These are phyloP conservation scores for Pyrochroa serraticornis DNA, from an alignment of 2,888 invertebrate genomes.

Conservation along the genomic window DNA sequence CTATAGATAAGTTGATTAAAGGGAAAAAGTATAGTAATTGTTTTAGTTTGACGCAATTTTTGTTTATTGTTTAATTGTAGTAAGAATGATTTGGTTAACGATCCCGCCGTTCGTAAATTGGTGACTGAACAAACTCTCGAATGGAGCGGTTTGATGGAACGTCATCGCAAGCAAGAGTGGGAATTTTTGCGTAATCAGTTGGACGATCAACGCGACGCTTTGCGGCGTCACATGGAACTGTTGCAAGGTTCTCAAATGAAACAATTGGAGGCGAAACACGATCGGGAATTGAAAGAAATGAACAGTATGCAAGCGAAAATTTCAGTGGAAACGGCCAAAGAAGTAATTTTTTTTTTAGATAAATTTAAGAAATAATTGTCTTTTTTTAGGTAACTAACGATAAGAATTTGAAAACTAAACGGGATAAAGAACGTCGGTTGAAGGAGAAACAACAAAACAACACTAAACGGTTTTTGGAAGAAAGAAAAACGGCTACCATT, in stretches of 20 bases:
- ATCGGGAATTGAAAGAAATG: constrained; percentile 95
- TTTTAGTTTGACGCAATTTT: constrained; percentile 8
- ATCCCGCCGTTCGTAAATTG: constrained; percentile 78
- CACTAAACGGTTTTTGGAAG: constrained; percentile 96
- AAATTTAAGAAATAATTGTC: neutral
- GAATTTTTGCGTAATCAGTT: constrained; percentile 80
- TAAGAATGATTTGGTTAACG: constrained; percentile 80
- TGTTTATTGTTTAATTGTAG: constrained; percentile 56
- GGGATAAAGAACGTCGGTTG: constrained; percentile 92
- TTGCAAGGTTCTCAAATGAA: constrained; percentile 87
- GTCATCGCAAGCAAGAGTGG: constrained; percentile 84
- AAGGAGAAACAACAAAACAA: constrained; percentile 97
- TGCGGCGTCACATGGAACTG: constrained; percentile 77
- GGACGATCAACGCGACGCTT: constrained; percentile 78
- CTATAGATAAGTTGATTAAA: constrained; percentile 92
- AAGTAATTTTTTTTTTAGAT: constrained; percentile 68
- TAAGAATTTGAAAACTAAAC: constrained; percentile 94
- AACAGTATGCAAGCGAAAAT: constrained; percentile 93
- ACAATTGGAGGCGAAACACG: constrained; percentile 87
- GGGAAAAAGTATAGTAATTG: constrained; percentile 89
- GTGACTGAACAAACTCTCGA: constrained; percentile 93
- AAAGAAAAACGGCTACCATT: constrained; percentile 84
- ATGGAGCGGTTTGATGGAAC: constrained; percentile 90
- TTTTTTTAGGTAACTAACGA: constrained; percentile 72
- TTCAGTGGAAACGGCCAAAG: constrained; percentile 96